Evolutionary conservation across 2,888 invertebrate genomes (phyloP), one percentile per base, ranked within the genome.

Genomic region (Camptogramma bilineatum): DNA sequence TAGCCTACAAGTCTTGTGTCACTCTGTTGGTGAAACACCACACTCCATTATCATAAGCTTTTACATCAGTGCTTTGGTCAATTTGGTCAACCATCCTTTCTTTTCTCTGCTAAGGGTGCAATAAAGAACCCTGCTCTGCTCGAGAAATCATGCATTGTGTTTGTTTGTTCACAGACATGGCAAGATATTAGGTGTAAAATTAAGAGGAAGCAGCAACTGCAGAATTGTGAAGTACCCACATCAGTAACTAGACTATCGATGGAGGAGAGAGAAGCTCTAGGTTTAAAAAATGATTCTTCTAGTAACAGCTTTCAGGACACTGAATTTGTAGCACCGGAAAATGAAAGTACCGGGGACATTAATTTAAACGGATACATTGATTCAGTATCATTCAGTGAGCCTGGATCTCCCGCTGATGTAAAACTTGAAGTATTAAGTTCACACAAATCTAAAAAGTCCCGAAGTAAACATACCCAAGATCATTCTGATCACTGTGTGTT

Each of bases 111-210:
- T 24, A 24, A 24, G 24, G 4, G 24, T 4, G 4, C 24, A 24
- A 24, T 28, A 28, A 2, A 28, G 4, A 28, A 8, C 28, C 7
- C 28, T 28, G n/a, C n/a, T n/a, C n/a, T n/a, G n/a, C n/a, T n/a
- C n/a, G n/a, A n/a, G n/a, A n/a, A n/a, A n/a, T n/a, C n/a, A 21
- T 28, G 28, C 28, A 28, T 28, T 2, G 13, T 39, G 10, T 39
- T 39, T 39, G 34, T 53, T 63, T 42, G 16, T 60, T 84, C 86
- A 63, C 83, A 92, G 92, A 90, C 91, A 54, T 92, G 91, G 91
- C 91, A 91, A 75, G 92, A 92, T 73, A 77, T 91, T 31, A 81
- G 83, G 39, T 85, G 85, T 1, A 89, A 91, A 71, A 80, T 82
- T 1, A 91, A 89, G 58, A 88, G 85, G 66, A 78, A 79, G 82